Evolutionary conservation across 1,140 invertebrate species (phyloP).

Genomic region (Cydia amplana): DNA sequence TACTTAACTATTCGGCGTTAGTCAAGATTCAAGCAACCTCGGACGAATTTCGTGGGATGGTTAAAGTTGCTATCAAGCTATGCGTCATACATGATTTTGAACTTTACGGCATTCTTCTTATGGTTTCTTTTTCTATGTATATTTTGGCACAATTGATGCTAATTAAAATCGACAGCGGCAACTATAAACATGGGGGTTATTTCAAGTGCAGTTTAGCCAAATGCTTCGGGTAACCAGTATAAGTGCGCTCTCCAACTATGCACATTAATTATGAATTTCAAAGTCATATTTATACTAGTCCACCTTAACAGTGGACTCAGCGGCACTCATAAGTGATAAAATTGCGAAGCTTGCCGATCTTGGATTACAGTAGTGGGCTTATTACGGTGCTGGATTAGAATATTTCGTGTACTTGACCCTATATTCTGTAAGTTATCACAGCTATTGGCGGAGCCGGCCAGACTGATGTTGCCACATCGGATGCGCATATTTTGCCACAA

Average conservation of each 20-base stretch:
- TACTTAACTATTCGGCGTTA: constrained; percentile 2
- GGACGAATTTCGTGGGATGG: background rate
- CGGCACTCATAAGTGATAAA: background rate
- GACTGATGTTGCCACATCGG: background rate
- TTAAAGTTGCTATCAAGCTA: background rate
- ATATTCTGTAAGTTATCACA: background rate
- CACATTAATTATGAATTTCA: background rate
- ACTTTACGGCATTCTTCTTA: background rate
- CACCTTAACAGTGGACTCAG: background rate
- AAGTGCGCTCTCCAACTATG: background rate
- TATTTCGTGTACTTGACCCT: constrained; percentile 2
- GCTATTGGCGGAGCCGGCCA: background rate
- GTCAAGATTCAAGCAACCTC: constrained; percentile 13
- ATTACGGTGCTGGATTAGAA: constrained; percentile 9
- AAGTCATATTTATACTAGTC: background rate
- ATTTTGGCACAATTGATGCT: background rate
- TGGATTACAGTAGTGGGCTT: background rate
- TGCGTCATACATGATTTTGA: background rate
- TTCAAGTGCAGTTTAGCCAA: background rate
- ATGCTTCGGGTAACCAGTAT: background rate
- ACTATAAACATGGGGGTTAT: background rate
- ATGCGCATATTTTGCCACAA: constrained; percentile 9
- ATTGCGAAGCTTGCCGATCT: background rate
- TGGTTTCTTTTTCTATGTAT: background rate
- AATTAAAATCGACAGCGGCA: background rate